A percentile compares a stretch with the other conserved stretches of the same genome.
These are phyloP conservation scores for Heterohyrax brucei DNA, from an alignment of 2,797 vertebrate species.

Conservation along the genomic window DNA sequence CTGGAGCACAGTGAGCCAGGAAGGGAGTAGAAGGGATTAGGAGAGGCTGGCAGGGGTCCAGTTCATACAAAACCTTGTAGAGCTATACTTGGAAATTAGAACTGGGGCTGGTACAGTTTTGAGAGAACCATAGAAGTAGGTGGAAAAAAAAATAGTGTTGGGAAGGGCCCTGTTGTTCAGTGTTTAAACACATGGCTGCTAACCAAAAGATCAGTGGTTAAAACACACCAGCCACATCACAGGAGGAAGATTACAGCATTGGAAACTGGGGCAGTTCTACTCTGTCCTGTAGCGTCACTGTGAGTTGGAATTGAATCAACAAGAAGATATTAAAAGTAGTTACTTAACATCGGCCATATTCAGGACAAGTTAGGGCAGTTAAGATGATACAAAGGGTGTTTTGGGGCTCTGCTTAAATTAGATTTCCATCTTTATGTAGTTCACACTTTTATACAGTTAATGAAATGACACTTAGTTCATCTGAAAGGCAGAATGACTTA, in stretches of 20 bases:
- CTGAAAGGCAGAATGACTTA: neutral
- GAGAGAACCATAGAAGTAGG: neutral
- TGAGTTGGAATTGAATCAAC: too few relatives aligned
- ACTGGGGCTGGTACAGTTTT: neutral
- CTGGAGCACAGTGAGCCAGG: too few relatives aligned
- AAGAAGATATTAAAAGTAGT: too few relatives aligned
- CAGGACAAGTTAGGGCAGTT: neutral
- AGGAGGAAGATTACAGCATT: too few relatives aligned
- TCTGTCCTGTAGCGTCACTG: too few relatives aligned
- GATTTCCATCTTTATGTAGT: neutral
- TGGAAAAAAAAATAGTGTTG: neutral
- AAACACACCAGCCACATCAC: too few relatives aligned
- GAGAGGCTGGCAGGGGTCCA: neutral
- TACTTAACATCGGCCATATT: neutral
- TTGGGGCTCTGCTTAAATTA: neutral
- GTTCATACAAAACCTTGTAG: neutral
- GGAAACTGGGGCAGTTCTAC: too few relatives aligned
- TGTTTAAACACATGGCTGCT: too few relatives aligned
- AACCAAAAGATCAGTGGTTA: too few relatives aligned
- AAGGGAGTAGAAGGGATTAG: neutral
- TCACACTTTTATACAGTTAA: neutral
- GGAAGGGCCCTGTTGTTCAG: too few relatives aligned
- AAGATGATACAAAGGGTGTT: rapidly evolving
- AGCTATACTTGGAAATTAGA: neutral
- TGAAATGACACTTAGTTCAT: conserved; percentile 34